phyloP scores from a whole-genome alignment of 1,140 invertebrate species.

The Lycorma delicatula region DNA sequence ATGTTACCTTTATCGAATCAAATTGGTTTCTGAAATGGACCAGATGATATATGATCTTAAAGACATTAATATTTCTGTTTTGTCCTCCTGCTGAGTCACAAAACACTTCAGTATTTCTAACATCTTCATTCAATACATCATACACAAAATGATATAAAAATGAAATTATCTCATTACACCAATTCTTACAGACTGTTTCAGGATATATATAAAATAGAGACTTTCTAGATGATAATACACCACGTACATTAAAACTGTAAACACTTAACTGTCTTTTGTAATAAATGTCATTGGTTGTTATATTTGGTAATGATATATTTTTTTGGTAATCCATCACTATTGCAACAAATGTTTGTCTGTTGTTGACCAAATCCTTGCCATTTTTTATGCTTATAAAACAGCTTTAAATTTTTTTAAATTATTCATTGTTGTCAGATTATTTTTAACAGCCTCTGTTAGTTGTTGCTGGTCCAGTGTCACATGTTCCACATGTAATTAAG shows the following conservation, averaged over 20 bases:
- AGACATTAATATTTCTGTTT: conserved; percentile 23
- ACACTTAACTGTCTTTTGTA: conserved; percentile 28
- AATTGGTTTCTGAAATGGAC: background rate
- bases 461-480: background rate
- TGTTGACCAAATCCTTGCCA: conserved; percentile 12
- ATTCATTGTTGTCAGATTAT: background rate
- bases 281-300: conserved; percentile 29
- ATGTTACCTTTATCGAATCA: conserved; percentile 3
- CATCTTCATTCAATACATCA: background rate
- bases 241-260: conserved; percentile 29
- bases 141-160: conserved; percentile 7
- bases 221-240: conserved; percentile 14
- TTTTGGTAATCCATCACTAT: conserved; percentile 25
- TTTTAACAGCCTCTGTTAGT: background rate
- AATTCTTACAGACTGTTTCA: conserved; percentile 19
- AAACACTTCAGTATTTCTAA: conserved; percentile 16
- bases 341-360: conserved; percentile 16
- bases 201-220: conserved; percentile 25
- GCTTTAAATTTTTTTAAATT: conserved; percentile 16
- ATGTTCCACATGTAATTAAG: background rate
- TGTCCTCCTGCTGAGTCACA: conserved; percentile 22
- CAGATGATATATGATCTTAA: conserved; percentile 11
- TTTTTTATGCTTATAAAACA: conserved; percentile 25
- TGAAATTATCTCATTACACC: conserved; percentile 18
- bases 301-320: conserved; percentile 17